These are phyloP conservation scores for Apamea epomidion DNA, from an alignment of 2,888 invertebrate genomes.

Conservation along the genomic window DNA sequence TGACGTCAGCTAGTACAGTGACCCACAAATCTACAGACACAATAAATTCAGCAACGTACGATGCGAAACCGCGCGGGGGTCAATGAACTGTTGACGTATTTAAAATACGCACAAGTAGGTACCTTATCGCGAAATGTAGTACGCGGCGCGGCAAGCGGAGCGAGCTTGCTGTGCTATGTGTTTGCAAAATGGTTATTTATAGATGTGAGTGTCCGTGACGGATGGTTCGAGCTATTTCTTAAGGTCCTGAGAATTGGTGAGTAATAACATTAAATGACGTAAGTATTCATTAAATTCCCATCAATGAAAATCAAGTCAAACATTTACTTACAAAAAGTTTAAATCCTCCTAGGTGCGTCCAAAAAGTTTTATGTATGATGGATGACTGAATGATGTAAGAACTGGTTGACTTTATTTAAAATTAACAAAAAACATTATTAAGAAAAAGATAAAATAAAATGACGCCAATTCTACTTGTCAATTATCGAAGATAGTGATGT, in stretches of 20 bases:
- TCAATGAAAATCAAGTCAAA: constrained; percentile 60
- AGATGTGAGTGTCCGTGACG: constrained; percentile 85
- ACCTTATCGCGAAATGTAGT: constrained; percentile 89
- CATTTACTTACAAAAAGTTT: constrained; percentile 23
- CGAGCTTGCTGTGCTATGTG: constrained; percentile 82
- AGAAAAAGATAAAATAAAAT: constrained; percentile 48
- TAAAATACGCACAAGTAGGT: constrained; percentile 87
- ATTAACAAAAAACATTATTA: constrained; percentile 30
- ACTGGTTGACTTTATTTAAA: constrained; percentile 58
- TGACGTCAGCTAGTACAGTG: constrained; percentile 87
- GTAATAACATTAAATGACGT: constrained; percentile 64
- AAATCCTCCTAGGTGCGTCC: constrained; percentile 4
- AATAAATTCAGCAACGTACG: constrained; percentile 88
- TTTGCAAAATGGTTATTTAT: constrained; percentile 88
- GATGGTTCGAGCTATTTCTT: constrained; percentile 84
- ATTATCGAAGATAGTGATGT: constrained; percentile 78
- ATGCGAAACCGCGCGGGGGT: constrained; percentile 86
- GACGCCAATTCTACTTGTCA: constrained; percentile 62
- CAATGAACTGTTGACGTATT: constrained; percentile 90
- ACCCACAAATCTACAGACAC: constrained; percentile 91
- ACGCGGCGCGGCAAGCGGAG: constrained; percentile 82
- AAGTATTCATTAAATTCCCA: constrained; percentile 40
- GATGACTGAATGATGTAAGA: constrained; percentile 20
- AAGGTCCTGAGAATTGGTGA: constrained; percentile 78
- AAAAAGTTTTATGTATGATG: constrained; percentile 53